Percentiles rank a stretch among this genome's conserved stretches.
Conservation (phyloP, 2,888 invertebrate genomes). For the Euzophera pinguis region DNA sequence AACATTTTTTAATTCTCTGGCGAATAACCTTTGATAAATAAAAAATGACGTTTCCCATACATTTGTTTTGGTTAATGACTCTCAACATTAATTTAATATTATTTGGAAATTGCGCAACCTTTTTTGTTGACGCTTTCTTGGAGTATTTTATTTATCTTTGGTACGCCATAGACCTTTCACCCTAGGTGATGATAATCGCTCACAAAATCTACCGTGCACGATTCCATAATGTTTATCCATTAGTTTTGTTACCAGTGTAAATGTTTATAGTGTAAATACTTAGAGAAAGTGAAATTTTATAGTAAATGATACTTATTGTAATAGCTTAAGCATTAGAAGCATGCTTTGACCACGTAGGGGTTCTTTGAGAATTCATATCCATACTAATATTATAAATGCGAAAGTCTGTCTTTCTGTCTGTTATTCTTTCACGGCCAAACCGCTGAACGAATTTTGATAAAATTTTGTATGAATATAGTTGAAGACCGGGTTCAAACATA, state of each 20-base stretch:
- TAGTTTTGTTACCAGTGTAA: slow-evolving; percentile 35
- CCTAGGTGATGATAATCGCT: slow-evolving; percentile 39
- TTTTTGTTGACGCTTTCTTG: slow-evolving; percentile 7
- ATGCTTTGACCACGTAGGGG: too few relatives aligned
- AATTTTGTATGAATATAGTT: too few relatives aligned
- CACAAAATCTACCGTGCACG: slow-evolving; percentile 42
- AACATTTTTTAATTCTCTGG: too few relatives aligned
- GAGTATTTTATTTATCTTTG: slow-evolving; percentile 5
- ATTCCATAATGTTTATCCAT: slow-evolving; percentile 41
- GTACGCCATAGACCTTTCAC: slow-evolving; percentile 48
- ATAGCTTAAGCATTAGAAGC: not conserved
- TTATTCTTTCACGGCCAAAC: too few relatives aligned
- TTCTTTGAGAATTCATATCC: too few relatives aligned
- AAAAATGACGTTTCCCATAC: not conserved
- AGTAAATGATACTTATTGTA: not conserved
- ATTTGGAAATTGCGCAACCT: slow-evolving; percentile 11
- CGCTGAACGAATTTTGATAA: too few relatives aligned
- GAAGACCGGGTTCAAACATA: too few relatives aligned
- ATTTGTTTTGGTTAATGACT: not conserved
- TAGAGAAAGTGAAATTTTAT: not conserved
- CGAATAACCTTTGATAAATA: too few relatives aligned
- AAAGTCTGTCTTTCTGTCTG: too few relatives aligned
- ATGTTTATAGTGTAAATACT: slow-evolving; percentile 7
- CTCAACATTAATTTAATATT: not conserved
- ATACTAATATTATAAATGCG: too few relatives aligned